Conservation (phyloP, 1,140 invertebrate species). For the Globodera ellingtonae region DNA sequence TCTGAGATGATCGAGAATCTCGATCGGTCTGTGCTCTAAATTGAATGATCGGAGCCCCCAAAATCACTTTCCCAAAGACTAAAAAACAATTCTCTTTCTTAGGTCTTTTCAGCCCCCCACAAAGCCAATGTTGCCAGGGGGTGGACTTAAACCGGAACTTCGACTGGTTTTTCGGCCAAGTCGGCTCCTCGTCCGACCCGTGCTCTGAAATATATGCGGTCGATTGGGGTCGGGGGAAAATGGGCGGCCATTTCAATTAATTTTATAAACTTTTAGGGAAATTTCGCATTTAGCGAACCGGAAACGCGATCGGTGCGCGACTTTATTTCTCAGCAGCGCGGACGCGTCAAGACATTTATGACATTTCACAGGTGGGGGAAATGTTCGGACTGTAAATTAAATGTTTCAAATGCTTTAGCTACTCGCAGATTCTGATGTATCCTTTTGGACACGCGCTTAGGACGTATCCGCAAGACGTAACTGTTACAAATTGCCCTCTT, state of each 20-base stretch:
- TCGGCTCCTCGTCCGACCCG: constrained; percentile 63
- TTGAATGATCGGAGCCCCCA: no score
- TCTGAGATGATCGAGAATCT: background rate
- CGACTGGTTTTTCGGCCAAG: constrained; percentile 64
- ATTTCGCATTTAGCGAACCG: constrained; percentile 59
- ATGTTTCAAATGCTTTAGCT: constrained; percentile 26
- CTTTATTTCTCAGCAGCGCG: constrained; percentile 51
- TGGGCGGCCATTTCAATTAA: background rate
- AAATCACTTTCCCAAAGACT: no score
- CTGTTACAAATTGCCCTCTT: background rate
- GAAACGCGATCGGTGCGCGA: constrained; percentile 62
- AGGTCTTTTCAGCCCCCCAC: constrained; percentile 59
- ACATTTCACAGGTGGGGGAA: constrained; percentile 54
- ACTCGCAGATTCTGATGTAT: constrained; percentile 65
- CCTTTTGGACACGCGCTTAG: constrained; percentile 63
- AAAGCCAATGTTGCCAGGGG: constrained; percentile 61
- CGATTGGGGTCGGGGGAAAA: background rate
- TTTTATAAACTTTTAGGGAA: constrained; percentile 44
- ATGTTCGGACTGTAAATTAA: background rate
- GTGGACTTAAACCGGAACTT: constrained; percentile 59
- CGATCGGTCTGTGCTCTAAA: background rate
- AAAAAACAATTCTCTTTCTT: constrained; percentile 10
- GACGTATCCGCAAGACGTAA: constrained; percentile 62
- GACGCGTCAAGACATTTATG: constrained; percentile 57
- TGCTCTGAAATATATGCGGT: constrained; percentile 64